These are phyloP conservation scores for Condylura cristata DNA, from an alignment of 2,113 vertebrate genomes.

Conservation along the genomic window DNA sequence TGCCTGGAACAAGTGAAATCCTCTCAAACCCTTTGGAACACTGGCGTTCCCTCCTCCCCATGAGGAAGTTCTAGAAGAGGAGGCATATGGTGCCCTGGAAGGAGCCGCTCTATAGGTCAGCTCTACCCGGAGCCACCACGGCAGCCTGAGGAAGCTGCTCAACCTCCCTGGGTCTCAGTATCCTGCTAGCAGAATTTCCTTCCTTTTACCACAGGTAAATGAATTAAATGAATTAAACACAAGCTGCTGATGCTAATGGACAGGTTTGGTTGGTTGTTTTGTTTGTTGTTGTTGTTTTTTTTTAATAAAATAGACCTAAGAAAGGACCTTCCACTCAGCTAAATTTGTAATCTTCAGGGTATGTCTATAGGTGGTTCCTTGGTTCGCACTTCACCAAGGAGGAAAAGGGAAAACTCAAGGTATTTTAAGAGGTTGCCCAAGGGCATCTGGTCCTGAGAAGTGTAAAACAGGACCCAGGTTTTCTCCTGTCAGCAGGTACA, in stretches of 20 bases:
- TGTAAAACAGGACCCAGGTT: fast-evolving
- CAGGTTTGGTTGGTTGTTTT: no score
- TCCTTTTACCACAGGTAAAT: neutral
- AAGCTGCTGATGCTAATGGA: neutral
- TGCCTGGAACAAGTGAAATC: neutral
- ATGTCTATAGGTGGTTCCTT: fast-evolving
- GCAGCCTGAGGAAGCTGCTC: neutral
- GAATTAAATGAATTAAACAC: neutral
- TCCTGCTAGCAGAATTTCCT: neutral
- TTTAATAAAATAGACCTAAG: neutral
- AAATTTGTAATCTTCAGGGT: neutral
- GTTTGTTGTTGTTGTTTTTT: no score
- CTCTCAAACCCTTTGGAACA: neutral
- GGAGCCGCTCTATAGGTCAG: fast-evolving
- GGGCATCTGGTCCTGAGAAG: fast-evolving
- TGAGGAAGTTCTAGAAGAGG: neutral
- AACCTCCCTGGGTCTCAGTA: neutral
- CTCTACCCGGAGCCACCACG: neutral
- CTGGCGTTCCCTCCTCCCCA: neutral
- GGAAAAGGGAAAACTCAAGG: neutral
- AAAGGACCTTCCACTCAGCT: neutral
- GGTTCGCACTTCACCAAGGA: neutral
- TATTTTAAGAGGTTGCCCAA: neutral
- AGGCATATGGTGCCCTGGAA: neutral
- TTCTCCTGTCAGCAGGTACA: neutral